Base-by-base conservation (phyloP, 2,888 invertebrate genomes). In the Plutella xylostella region DNA sequence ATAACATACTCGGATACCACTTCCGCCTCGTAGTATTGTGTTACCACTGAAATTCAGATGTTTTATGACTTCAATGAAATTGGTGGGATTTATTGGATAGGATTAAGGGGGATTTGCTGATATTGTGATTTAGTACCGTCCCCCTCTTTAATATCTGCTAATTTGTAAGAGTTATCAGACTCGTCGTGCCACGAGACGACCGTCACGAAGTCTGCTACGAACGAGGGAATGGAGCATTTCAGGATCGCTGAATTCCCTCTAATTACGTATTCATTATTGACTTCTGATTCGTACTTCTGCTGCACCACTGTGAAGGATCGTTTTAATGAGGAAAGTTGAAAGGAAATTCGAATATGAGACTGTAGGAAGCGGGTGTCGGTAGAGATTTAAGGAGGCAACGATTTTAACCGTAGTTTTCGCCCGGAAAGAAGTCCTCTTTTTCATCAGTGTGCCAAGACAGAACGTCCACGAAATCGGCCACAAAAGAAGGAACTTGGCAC, bases 1-100 rank as follows among this genome's bases (percentile, higher is more conserved):
- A 95, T 94, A 35, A 94, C 94, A 76, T 94, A 94, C 70, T 95
- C 94, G 51, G 94, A 93, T 55, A 94, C 92, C 56, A 92, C 92
- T 79, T 94, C 94, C 34, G 93, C 92, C 74, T 94, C 93, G 73
- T 93, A 95, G 72, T 91, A 92, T 77, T 95, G 94, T 65, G 92
- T 91, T 48, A 94, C 94, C 70, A 94, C 94, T 95, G 87, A 63
- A 87, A 66, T 25, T 44, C 39, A 44, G n/a, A 30, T n/a, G 18
- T 12, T 35, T 45, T 43, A 42, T 14, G 35, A 31, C 22, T 14
- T 15, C 42, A 47, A 31, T 43, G 11, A 9, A 28, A 31, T 19
- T 19, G 41, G 50, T 20, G 37, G 25, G 19, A 34, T n/a, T 43
- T 54, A 46, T 48, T 43, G 46, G 47, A 45, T 37, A 44, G 46